Base-by-base conservation (phyloP, 2,113 vertebrate species). In the Mirounga angustirostris region DNA sequence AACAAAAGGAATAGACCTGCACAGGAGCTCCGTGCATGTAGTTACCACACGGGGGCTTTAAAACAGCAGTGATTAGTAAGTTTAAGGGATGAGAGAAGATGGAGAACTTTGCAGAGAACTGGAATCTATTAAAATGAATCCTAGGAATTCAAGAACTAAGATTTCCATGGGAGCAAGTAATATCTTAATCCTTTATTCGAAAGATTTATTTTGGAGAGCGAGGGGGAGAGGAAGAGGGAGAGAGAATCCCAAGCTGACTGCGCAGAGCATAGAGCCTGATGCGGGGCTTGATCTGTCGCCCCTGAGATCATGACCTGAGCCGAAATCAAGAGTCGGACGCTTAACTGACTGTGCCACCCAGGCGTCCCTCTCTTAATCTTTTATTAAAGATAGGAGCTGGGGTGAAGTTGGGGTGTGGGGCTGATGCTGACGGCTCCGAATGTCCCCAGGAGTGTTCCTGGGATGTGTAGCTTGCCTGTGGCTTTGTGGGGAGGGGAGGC, bases 71-170 rank as follows among this genome's bases (percentile, higher is more conserved):
- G 43, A 26, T 59, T 8, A 71, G 16, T 85, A 87, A 40, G 28
- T 54, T 59, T 36, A 30, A 54, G 81, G 26, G 74, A 24, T 26
- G 11, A 40, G 46, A 16, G n/a, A 67, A 65, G 78, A 12, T 46
- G 33, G 63, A 43, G 36, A 78, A 36, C 36, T 63, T 54, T 15
- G 59, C 46, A 73, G 80, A 59, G 33, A 79, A 73, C 12, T 36
- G 36, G 80, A 73, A 61, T 86, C 76, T 88, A 1, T 58, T 65
- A 86, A 93, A 91, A 90, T 16, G n/a, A 87, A 56, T 61, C 43
- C 19, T 52, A 46, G 74, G 40, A 83, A 63, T 80, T 67, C 19
- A 40, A 61, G 18, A 50, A 28, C 2, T n/a, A 40, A 30, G 61
- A 50, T 43, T 56, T 69, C 30, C 15, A 2, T 61, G 33, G 36